phyloP scores from a whole-genome alignment of 1,140 invertebrate genomes.

The Drosophila willistoni region DNA sequence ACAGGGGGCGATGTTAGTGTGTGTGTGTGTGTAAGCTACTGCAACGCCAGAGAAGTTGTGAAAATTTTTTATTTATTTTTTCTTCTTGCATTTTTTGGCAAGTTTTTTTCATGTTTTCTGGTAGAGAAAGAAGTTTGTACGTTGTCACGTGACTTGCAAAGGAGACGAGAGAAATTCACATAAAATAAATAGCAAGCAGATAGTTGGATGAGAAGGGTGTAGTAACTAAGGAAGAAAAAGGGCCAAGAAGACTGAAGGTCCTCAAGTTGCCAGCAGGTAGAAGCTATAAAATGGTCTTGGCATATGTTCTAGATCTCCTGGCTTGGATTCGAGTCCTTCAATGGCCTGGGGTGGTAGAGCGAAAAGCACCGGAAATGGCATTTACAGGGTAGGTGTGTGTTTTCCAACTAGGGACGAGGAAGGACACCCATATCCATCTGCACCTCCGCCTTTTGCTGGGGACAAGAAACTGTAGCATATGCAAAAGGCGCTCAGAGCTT shows the following conservation, averaged over 20 bases:
- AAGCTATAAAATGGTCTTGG: slow-evolving; percentile 27
- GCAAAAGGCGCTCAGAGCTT: slow-evolving; percentile 47
- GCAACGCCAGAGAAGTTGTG: slow-evolving; percentile 43
- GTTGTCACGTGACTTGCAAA: slow-evolving; percentile 66
- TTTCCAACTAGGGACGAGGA: slow-evolving; percentile 5
- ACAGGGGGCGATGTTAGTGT: background rate
- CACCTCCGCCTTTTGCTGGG: background rate
- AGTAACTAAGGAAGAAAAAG: background rate
- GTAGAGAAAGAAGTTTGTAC: slow-evolving; percentile 46
- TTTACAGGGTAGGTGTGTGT: slow-evolving; percentile 54
- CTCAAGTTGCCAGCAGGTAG: slow-evolving; percentile 41
- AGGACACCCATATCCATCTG: background rate
- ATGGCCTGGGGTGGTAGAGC: slow-evolving; percentile 10
- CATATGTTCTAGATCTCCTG: slow-evolving; percentile 16
- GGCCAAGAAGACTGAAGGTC: slow-evolving; percentile 16
- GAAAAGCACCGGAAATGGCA: slow-evolving; percentile 59
- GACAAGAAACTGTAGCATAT: slow-evolving; percentile 44
- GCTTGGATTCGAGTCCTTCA: slow-evolving; percentile 6
- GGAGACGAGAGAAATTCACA: slow-evolving; percentile 58
- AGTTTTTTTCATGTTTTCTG: slow-evolving; percentile 37
- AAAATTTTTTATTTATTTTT: slow-evolving; percentile 29
- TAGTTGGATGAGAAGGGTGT: slow-evolving; percentile 5
- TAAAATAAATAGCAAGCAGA: slow-evolving; percentile 54
- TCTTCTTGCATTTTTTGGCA: slow-evolving; percentile 51
- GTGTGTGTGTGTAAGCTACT: slow-evolving; percentile 17